Percentiles rank a stretch among this genome's conserved stretches.
Conservation (phyloP, 2,113 vertebrate species). For the Columba livia region DNA sequence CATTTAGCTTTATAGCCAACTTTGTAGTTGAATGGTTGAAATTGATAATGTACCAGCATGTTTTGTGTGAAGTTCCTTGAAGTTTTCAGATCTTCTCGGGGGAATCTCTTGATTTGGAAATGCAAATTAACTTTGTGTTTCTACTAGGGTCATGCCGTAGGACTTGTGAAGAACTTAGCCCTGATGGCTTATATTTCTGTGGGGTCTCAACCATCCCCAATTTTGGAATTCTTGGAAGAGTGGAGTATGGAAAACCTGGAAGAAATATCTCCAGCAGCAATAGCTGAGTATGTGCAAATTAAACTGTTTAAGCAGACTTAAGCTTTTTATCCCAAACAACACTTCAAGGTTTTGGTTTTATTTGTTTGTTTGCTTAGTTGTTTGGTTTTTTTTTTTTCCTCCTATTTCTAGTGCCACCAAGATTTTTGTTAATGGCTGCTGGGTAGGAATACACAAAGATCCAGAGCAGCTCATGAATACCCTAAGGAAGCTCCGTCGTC, state of each 20-base stretch:
- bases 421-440: slow-evolving; percentile 99
- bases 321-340: background rate
- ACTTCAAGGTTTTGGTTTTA: background rate
- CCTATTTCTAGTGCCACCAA: slow-evolving; percentile 87
- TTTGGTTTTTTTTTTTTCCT: background rate
- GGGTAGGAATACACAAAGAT: slow-evolving; percentile 99
- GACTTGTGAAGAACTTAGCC: slow-evolving; percentile 97
- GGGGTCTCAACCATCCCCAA: slow-evolving; percentile 96
- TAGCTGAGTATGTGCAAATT: slow-evolving; percentile 87
- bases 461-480: slow-evolving; percentile 99
- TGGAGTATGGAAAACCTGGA: slow-evolving; percentile 99
- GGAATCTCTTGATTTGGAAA: background rate
- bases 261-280: slow-evolving; percentile 98
- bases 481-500: slow-evolving; percentile 90
- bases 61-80: background rate
- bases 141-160: slow-evolving; percentile 94
- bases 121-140: background rate
- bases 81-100: background rate
- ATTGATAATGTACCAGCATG: background rate
- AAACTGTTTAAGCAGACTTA: background rate
- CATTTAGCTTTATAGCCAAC: background rate
- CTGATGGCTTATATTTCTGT: slow-evolving; percentile 99
- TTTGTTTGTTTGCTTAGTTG: background rate
- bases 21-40: background rate
- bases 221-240: slow-evolving; percentile 98